Base-by-base conservation (phyloP, 2,797 vertebrate genomes). In the Tokudaia muenninki region DNA sequence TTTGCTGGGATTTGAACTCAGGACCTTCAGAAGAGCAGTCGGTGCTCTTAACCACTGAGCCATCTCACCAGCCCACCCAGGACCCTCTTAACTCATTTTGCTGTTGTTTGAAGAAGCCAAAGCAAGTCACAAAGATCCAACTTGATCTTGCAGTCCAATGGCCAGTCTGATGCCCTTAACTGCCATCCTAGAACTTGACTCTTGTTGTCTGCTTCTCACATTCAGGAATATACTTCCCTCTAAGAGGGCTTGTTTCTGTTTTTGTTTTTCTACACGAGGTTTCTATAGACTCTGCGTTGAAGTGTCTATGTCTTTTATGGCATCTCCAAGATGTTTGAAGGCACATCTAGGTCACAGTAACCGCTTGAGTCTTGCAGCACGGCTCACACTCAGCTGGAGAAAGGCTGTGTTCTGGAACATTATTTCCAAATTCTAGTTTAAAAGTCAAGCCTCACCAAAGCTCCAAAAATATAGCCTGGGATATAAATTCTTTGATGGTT, bases 381-480 rank as follows among this genome's bases (percentile, higher is more conserved):
- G 63, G 52, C 11, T 52, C 61, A 13, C 3, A 8, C 4, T 74
- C 26, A 87, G 44, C 2, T 9, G 55, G 91, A 75, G 44, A 86
- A 94, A 34, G 6, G 4, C n/a, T 74, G 57, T 57, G 7, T 11
- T 94, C 44, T 74, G n/a, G 22, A 47, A 78, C 21, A 22, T 84
- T 95, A 31, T 93, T 94, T 92, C 87, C 34, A 90, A 74, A 91
- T 74, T 90, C 31, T 65, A 37, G 41, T 59, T 82, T 92, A 91
- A 90, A 82, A 88, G 41, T 24, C 52, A 88, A 90, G 72, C 55
- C 59, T 55, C 34, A 31, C 24, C 1, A 10, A 86, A 94, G 34
- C n/a, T 84, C 93, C 65, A 55, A 87, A 74, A 67, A 81, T 61
- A n/a, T 90, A 75, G 22, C 47, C 24, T 37, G 86, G 34, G 17